These are phyloP conservation scores for Morone saxatilis DNA, from an alignment of 2,113 vertebrate genomes.

Conservation along the genomic window DNA sequence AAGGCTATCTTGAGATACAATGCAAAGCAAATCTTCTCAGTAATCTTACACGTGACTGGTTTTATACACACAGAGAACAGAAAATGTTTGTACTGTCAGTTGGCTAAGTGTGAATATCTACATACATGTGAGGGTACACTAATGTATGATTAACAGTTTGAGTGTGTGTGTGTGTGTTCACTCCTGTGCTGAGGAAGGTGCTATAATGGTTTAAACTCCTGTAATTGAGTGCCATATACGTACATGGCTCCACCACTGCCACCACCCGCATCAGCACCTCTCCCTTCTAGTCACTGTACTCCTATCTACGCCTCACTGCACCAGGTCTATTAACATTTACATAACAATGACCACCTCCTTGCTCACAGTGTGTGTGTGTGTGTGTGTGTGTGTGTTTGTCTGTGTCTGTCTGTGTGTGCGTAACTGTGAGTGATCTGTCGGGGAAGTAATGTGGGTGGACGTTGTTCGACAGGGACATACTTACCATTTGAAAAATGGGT, in stretches of 20 bases:
- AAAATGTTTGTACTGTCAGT: no score
- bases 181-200: conserved; percentile 16
- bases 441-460: no score
- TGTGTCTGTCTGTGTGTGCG: background rate
- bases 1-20: background rate
- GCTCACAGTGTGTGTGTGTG: conserved; percentile 33
- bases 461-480: background rate
- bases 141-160: background rate
- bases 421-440: no score
- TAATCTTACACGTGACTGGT: background rate
- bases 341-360: conserved; percentile 80
- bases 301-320: conserved; percentile 58
- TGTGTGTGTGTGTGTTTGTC: background rate
- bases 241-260: conserved; percentile 36
- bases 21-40: background rate
- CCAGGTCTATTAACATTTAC: conserved; percentile 81
- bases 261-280: conserved; percentile 1
- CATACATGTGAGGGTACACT: conserved; percentile 13
- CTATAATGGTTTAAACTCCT: conserved; percentile 63
- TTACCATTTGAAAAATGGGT: background rate
- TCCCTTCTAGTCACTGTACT: conserved; percentile 54
- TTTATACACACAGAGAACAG: background rate
- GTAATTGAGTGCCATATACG: conserved; percentile 61
- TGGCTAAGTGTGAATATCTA: background rate
- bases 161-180: background rate